A percentile compares a stretch with the other conserved stretches of the same genome.
Evolutionary conservation across 2,113 vertebrate species (phyloP).

Genomic region (Myocastor coypus): DNA sequence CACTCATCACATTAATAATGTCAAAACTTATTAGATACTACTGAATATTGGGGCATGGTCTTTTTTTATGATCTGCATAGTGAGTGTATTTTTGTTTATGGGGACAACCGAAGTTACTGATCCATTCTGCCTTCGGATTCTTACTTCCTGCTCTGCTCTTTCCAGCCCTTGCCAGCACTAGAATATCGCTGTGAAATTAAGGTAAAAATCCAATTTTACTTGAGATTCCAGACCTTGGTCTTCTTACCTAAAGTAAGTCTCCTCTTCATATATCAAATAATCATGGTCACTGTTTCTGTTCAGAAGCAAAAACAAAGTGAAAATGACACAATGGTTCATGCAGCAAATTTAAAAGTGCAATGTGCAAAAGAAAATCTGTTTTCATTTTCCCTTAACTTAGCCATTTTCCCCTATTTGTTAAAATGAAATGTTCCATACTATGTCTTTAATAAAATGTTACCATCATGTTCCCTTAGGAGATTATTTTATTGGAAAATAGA

Average conservation of each 20-base stretch:
- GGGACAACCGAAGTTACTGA: background rate
- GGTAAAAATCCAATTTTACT: background rate
- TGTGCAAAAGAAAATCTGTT: background rate
- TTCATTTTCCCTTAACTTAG: background rate
- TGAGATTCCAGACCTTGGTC: background rate
- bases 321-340: background rate
- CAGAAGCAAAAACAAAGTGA: background rate
- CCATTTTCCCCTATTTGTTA: background rate
- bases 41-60: background rate
- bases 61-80: background rate
- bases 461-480: background rate
- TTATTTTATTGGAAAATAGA: background rate
- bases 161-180: background rate
- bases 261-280: background rate
- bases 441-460: background rate
- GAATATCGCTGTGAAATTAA: background rate
- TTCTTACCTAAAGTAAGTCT: background rate
- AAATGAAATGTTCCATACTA: background rate
- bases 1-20: background rate
- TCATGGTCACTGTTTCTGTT: background rate
- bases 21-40: background rate
- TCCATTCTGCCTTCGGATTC: background rate
- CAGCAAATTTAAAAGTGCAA: background rate
- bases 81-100: background rate
- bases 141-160: background rate